Conservation (phyloP, 2,888 invertebrate species). For the Calameuta idolon region DNA sequence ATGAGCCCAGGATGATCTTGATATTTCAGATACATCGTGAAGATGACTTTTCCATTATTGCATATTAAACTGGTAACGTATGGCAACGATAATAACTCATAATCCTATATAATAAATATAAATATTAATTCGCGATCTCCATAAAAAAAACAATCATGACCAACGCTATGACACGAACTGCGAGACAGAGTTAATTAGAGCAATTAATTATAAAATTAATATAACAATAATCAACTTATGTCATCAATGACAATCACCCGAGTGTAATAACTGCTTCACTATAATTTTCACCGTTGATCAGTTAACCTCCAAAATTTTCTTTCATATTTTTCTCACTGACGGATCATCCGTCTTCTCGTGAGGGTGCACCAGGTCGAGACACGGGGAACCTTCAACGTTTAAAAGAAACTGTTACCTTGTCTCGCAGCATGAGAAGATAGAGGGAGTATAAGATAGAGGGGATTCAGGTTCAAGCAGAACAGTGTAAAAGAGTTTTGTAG, state of each 20-base stretch:
- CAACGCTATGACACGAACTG: background rate
- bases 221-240: background rate
- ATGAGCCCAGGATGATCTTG: background rate
- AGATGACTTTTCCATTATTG: background rate
- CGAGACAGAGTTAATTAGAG: background rate
- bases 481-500: background rate
- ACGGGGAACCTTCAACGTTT: background rate
- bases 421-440: background rate
- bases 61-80: background rate
- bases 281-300: background rate
- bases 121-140: background rate
- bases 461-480: background rate
- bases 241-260: background rate
- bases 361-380: background rate
- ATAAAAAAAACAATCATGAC: background rate
- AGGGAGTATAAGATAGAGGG: conserved; percentile 1
- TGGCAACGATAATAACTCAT: background rate
- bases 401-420: background rate
- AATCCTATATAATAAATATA: background rate
- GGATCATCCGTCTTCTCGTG: background rate
- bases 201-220: background rate
- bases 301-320: background rate
- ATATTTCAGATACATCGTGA: background rate
- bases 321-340: background rate
- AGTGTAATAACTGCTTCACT: background rate